phyloP scores from a whole-genome alignment of 2,888 invertebrate genomes.

The Syrphus vitripennis region DNA sequence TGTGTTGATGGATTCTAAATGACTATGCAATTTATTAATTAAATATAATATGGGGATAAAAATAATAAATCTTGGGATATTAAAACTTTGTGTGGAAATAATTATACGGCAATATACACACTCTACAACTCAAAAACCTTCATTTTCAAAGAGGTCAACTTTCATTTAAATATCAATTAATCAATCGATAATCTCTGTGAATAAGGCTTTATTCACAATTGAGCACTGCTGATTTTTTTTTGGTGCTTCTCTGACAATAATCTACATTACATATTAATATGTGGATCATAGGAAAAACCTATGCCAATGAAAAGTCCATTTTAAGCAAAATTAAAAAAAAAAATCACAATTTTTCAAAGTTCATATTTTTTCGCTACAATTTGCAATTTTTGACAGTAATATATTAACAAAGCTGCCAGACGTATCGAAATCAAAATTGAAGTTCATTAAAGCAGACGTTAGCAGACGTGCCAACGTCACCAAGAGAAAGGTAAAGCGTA shows the following conservation, averaged over 20 bases:
- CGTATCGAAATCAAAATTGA: no score
- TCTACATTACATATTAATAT: no score
- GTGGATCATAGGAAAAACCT: no score
- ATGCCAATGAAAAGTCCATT: no score
- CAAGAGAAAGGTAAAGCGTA: slow-evolving; percentile 85
- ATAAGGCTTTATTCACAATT: background rate
- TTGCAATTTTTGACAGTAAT: no score
- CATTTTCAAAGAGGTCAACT: background rate
- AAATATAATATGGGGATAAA: background rate
- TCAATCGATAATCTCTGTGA: background rate
- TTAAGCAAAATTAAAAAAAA: no score
- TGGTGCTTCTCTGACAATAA: background rate
- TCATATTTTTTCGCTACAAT: no score
- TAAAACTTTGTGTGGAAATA: background rate
- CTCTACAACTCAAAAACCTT: background rate
- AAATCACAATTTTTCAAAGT: no score
- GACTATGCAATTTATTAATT: background rate
- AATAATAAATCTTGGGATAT: background rate
- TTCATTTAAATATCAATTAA: background rate
- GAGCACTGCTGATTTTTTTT: background rate
- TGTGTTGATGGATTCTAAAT: background rate
- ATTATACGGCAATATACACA: background rate
- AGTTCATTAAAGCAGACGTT: slow-evolving; percentile 93
- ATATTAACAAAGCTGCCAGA: no score
- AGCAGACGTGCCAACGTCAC: slow-evolving; percentile 87